A percentile compares a stretch with the other conserved stretches of the same genome.
Conservation (phyloP, 1,140 invertebrate species). For the Physella acuta region DNA sequence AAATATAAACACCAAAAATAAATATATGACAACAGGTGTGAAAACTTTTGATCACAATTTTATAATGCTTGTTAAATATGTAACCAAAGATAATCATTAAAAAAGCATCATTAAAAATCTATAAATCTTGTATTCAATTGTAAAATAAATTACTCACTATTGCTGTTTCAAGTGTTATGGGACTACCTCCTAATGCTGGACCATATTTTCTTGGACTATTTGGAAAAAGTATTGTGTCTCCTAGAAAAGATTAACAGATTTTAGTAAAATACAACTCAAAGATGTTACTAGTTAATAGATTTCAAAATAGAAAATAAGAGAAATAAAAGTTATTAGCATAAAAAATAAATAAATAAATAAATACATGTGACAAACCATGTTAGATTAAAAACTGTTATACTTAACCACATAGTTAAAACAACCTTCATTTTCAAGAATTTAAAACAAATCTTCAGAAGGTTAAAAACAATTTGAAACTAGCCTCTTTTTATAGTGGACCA, state of each 20-base stretch:
- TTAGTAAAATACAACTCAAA: not conserved
- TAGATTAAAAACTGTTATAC: not conserved
- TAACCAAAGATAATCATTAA: not conserved
- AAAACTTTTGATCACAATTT: not conserved
- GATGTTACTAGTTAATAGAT: not conserved
- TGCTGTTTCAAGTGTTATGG: slow-evolving; percentile 37
- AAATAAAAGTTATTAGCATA: no score
- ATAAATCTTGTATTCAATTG: not conserved
- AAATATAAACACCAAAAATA: not conserved
- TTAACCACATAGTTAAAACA: not conserved
- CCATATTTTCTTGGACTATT: slow-evolving; percentile 27
- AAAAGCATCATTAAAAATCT: not conserved
- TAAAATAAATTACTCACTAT: slow-evolving; percentile 30
- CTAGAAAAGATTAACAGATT: not conserved
- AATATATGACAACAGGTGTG: not conserved
- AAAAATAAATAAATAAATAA: not conserved
- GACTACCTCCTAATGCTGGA: slow-evolving; percentile 34
- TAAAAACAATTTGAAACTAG: not conserved
- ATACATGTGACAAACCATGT: not conserved
- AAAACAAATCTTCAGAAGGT: not conserved
- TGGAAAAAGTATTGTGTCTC: slow-evolving; percentile 20
- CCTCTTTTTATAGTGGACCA: slow-evolving; percentile 29
- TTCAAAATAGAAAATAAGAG: no score
- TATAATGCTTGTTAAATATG: not conserved
- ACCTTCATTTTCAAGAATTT: not conserved